A percentile compares a stretch with the other conserved stretches of the same genome.
These are phyloP conservation scores for Cygnus buccinator DNA, from an alignment of 2,113 vertebrate species.

Conservation along the genomic window DNA sequence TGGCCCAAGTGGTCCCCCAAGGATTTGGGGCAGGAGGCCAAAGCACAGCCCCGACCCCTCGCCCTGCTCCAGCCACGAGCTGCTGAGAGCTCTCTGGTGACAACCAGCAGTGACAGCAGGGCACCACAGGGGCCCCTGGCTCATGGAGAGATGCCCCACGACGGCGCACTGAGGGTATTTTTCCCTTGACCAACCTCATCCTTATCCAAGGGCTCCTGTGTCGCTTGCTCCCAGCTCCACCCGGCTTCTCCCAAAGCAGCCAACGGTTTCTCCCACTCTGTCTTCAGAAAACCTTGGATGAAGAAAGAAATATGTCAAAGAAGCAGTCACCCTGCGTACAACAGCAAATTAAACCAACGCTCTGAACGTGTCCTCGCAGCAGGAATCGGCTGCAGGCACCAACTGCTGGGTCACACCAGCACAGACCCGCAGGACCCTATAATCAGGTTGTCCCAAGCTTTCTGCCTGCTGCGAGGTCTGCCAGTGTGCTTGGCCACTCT, in stretches of 20 bases:
- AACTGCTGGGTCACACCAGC: not conserved
- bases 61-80: not conserved
- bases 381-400: rapidly evolving
- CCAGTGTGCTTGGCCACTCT: not conserved
- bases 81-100: not conserved
- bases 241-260: not conserved
- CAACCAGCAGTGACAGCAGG: not conserved
- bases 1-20: not conserved
- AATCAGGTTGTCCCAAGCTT: not conserved
- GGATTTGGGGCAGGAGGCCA: not conserved
- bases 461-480: too few species aligned
- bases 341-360: not conserved
- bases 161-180: rapidly evolving
- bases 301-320: not conserved
- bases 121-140: rapidly evolving
- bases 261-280: not conserved
- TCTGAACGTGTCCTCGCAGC: not conserved
- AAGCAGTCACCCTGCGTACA: too few species aligned
- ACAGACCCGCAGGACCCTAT: not conserved
- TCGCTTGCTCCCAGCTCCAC: not conserved
- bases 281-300: constrained; percentile 15
- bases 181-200: not conserved
- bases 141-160: not conserved
- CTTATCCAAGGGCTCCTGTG: not conserved
- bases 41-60: not conserved